Conservation (phyloP, 2,113 vertebrate species). For the Pteronura brasiliensis region DNA sequence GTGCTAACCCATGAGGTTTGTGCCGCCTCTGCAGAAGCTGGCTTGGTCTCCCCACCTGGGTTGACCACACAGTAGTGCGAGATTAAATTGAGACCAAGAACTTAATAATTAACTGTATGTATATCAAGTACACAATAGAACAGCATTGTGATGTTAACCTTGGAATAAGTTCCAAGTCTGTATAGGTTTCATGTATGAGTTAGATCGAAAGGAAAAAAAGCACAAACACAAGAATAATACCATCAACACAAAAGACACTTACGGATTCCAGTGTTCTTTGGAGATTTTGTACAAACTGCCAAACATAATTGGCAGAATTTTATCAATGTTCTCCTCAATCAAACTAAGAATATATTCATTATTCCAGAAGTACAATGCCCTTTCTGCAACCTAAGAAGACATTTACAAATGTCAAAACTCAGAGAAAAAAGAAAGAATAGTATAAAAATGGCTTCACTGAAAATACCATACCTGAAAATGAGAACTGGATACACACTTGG, state of each 20-base stretch:
- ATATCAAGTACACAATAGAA: neutral
- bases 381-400: slow-evolving; percentile 93
- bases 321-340: slow-evolving; percentile 98
- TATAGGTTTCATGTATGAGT: neutral
- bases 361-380: slow-evolving; percentile 98
- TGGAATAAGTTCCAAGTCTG: neutral
- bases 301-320: slow-evolving; percentile 98
- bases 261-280: slow-evolving; percentile 99
- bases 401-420: slow-evolving; percentile 44
- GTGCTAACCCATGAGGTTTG: neutral
- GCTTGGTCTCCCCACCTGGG: neutral
- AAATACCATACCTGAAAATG: slow-evolving; percentile 94
- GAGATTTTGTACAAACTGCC: slow-evolving; percentile 98
- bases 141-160: neutral
- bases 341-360: slow-evolving; percentile 99
- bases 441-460: neutral
- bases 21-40: neutral
- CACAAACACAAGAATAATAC: neutral
- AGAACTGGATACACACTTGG: slow-evolving; percentile 96
- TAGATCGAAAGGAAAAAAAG: slow-evolving; percentile 5
- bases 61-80: neutral
- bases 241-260: slow-evolving; percentile 77
- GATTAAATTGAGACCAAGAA: neutral
- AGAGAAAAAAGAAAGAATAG: neutral
- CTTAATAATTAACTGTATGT: neutral